Evolutionary conservation across 92 coral and sea anemone genomes (phyloP).

Genomic region (Paramuricea clavata): DNA sequence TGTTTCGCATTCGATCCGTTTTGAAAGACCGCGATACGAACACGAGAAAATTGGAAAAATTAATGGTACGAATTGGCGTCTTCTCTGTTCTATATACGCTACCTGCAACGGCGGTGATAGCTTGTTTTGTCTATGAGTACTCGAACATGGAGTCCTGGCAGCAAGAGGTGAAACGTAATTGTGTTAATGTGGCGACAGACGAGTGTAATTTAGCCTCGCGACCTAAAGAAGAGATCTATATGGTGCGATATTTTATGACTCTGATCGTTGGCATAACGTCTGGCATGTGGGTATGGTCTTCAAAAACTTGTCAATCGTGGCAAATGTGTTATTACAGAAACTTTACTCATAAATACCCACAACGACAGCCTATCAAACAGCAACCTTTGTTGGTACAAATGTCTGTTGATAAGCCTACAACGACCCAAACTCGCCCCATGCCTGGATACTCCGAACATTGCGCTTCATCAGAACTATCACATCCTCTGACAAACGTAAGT

Average conservation of each 20-base stretch:
- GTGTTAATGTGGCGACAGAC: constrained; percentile 74
- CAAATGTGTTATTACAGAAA: constrained; percentile 76
- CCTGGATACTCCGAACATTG: constrained; percentile 13
- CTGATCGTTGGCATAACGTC: constrained; percentile 92
- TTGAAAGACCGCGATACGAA: constrained; percentile 94
- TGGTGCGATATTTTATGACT: constrained; percentile 94
- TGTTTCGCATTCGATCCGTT: constrained; percentile 95
- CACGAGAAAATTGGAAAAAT: constrained; percentile 92
- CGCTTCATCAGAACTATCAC: constrained; percentile 30
- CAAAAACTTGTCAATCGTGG: constrained; percentile 93
- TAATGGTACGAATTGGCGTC: constrained; percentile 97
- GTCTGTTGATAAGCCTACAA: constrained; percentile 5
- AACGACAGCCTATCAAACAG: constrained; percentile 38
- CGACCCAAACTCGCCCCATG: neutral
- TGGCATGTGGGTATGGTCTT: constrained; percentile 98
- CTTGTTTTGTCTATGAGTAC: constrained; percentile 92
- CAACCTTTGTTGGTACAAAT: constrained; percentile 41
- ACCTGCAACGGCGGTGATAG: constrained; percentile 90
- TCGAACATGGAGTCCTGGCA: constrained; percentile 90
- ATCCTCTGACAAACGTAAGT: constrained; percentile 2
- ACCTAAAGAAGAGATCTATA: constrained; percentile 87
- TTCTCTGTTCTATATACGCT: constrained; percentile 93
- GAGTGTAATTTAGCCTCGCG: constrained; percentile 72
- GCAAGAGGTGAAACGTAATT: constrained; percentile 46
- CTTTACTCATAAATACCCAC: constrained; percentile 55